These are phyloP conservation scores for Pavo muticus DNA, from an alignment of 2,113 vertebrate species.

Conservation along the genomic window DNA sequence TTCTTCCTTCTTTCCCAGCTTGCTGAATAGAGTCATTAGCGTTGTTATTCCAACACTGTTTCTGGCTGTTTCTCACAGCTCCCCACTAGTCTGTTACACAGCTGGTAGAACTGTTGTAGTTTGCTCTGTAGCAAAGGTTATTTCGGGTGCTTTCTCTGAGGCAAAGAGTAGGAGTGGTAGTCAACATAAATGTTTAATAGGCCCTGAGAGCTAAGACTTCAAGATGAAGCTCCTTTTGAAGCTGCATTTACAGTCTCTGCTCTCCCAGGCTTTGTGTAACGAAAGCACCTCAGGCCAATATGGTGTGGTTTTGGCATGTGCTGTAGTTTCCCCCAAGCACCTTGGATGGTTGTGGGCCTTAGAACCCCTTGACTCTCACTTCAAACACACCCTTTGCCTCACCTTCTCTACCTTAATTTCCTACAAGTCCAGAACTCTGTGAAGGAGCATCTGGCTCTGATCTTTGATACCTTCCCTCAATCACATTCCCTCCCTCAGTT, in stretches of 20 bases:
- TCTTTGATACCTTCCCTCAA: conserved; percentile 64
- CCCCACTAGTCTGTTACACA: conserved; percentile 23
- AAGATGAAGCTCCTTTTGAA: conserved; percentile 71
- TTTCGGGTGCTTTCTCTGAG: conserved; percentile 62
- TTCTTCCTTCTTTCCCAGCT: conserved; percentile 26
- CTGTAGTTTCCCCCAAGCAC: conserved; percentile 21
- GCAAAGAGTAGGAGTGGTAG: conserved; percentile 71
- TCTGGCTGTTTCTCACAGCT: conserved; percentile 61
- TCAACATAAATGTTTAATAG: conserved; percentile 73
- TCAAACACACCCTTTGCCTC: conserved; percentile 68
- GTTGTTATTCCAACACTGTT: neutral
- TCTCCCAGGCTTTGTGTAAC: conserved; percentile 67
- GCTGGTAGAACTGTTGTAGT: conserved; percentile 40
- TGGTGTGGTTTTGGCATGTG: conserved; percentile 68
- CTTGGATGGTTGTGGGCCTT: conserved; percentile 55
- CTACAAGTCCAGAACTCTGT: conserved; percentile 51
- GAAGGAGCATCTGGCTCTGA: conserved; percentile 66
- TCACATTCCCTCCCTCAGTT: conserved; percentile 47
- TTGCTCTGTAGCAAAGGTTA: conserved; percentile 67
- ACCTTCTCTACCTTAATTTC: conserved; percentile 69
- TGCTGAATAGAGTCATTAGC: neutral
- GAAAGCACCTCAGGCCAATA: conserved; percentile 60
- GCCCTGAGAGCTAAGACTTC: conserved; percentile 71
- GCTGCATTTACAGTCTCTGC: conserved; percentile 54
- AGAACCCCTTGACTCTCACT: conserved; percentile 63